Percentiles rank a stretch among this genome's conserved stretches.
Evolutionary conservation across 2,113 vertebrate genomes (phyloP).

Genomic region (Corythoichthys intestinalis): DNA sequence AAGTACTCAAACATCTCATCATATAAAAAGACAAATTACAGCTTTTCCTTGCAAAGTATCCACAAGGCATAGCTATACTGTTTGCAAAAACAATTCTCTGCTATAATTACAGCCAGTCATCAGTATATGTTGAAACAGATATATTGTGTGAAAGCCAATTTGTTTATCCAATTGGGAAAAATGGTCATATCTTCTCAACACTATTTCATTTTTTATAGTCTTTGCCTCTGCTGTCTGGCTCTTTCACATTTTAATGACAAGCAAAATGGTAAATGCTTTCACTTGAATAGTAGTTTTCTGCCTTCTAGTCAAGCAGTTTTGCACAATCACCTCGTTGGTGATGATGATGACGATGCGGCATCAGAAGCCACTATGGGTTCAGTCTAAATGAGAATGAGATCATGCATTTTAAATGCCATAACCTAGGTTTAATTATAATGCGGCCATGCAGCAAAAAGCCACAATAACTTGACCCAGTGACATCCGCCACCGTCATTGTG

Average conservation of each 20-base stretch:
- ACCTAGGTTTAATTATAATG: not conserved
- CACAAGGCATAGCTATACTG: not conserved
- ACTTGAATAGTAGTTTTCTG: not conserved
- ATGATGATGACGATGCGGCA: not conserved
- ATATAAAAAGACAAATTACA: not conserved
- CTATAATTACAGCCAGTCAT: constrained; percentile 1
- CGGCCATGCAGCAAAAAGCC: not conserved
- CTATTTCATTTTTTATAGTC: not conserved
- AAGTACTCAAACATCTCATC: not conserved
- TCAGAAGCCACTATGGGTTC: not conserved
- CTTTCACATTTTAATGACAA: not conserved
- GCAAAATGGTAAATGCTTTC: not conserved
- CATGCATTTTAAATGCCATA: not conserved
- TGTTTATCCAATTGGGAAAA: not conserved
- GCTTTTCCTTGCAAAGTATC: not conserved
- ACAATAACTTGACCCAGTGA: constrained; percentile 11
- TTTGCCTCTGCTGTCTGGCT: not conserved
- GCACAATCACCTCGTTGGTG: not conserved
- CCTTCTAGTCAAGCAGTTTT: not conserved
- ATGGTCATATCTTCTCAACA: not conserved
- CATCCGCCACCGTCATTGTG: not conserved
- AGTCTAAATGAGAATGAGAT: not conserved
- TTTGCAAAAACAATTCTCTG: not conserved
- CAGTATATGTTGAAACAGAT: not conserved
- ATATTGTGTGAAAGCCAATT: not conserved